A percentile compares a stretch with the other conserved stretches of the same genome.
These are phyloP conservation scores for Anarsia innoxiella DNA, from an alignment of 2,888 invertebrate genomes.

Conservation along the genomic window DNA sequence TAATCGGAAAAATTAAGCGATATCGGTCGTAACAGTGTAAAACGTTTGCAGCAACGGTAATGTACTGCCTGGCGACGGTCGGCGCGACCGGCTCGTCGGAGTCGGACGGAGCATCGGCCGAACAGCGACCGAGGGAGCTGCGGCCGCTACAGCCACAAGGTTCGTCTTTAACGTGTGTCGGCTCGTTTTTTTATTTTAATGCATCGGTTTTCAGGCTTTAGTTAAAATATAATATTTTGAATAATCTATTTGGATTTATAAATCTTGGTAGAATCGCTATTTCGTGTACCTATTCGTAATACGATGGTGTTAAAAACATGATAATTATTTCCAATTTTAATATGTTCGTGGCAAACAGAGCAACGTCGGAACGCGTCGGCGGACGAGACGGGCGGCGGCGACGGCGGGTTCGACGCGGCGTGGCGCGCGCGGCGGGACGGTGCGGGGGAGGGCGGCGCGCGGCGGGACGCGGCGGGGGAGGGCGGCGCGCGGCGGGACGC, in stretches of 20 bases:
- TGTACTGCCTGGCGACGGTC: slow-evolving; percentile 64
- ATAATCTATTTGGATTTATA: no score
- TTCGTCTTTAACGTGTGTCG: no score
- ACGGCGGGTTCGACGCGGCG: slow-evolving; percentile 47
- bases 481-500: slow-evolving; percentile 29
- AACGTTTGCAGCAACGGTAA: slow-evolving; percentile 57
- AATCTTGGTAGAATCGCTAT: no score
- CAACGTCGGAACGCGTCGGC: neutral
- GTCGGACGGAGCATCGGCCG: no score
- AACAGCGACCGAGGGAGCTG: slow-evolving; percentile 52
- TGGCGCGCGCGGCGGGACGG: slow-evolving; percentile 35
- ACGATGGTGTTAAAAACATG: no score
- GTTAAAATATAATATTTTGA: no score
- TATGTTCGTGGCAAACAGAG: no score
- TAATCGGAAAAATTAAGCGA: no score
- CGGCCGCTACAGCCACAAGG: slow-evolving; percentile 61
- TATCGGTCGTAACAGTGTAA: neutral
- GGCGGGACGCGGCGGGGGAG: slow-evolving; percentile 24
- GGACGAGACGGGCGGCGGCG: slow-evolving; percentile 25
- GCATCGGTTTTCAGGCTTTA: no score
- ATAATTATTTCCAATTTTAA: no score
- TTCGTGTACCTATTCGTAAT: no score
- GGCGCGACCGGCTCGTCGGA: slow-evolving; percentile 28
- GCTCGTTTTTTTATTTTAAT: no score
- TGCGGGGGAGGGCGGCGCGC: slow-evolving; percentile 23